These are phyloP conservation scores for Sabatieria punctata DNA, from an alignment of 2,888 invertebrate species.

Conservation along the genomic window DNA sequence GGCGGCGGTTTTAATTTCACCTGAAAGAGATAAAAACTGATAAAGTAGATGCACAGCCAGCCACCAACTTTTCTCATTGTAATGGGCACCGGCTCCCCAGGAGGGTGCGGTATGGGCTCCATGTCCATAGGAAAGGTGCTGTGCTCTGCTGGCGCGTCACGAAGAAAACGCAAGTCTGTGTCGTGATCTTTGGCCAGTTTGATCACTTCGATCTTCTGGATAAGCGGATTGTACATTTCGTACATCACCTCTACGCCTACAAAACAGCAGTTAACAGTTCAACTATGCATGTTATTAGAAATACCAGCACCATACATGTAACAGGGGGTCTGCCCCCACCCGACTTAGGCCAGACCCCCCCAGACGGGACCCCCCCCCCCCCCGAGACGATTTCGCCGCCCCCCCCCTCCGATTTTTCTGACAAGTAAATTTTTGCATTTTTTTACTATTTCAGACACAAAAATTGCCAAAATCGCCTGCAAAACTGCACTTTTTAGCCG, in stretches of 20 bases:
- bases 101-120: slow-evolving; percentile 58
- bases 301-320: too few relatives aligned
- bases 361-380: too few relatives aligned
- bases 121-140: slow-evolving; percentile 81
- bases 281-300: too few relatives aligned
- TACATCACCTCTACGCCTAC: slow-evolving; percentile 52
- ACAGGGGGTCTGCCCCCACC: too few relatives aligned
- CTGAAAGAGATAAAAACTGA: slow-evolving; percentile 33
- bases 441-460: too few relatives aligned
- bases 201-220: slow-evolving; percentile 72
- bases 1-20: slow-evolving; percentile 48
- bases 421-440: too few relatives aligned
- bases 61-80: slow-evolving; percentile 41
- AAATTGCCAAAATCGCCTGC: too few relatives aligned
- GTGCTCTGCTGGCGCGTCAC: slow-evolving; percentile 63
- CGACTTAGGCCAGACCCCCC: too few relatives aligned
- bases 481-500: too few relatives aligned
- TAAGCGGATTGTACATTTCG: slow-evolving; percentile 79
- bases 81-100: slow-evolving; percentile 57
- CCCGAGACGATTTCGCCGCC: too few relatives aligned
- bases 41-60: slow-evolving; percentile 26
- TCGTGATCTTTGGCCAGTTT: slow-evolving; percentile 81
- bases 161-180: slow-evolving; percentile 62
- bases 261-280: slow-evolving; percentile 11
- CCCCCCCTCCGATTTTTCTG: too few relatives aligned